Conservation (phyloP, 2,797 vertebrate species). For the Xerus rutilus region DNA sequence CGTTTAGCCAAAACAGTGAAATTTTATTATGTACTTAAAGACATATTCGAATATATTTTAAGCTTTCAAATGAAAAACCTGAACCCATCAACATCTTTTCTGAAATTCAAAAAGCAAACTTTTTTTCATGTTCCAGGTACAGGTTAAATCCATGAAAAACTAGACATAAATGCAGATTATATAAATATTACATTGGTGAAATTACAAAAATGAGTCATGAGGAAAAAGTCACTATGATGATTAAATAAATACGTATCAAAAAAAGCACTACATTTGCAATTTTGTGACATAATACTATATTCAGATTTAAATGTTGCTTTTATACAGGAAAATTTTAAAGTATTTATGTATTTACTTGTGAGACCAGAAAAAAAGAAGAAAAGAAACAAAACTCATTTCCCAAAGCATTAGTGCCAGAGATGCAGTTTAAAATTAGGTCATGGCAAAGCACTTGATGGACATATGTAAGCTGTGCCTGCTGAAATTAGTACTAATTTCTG, state of each 20-base stretch:
- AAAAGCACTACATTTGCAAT: conserved; percentile 44
- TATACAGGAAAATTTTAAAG: neutral
- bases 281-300: neutral
- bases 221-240: neutral
- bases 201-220: conserved; percentile 64
- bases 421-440: conserved; percentile 36
- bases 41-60: conserved; percentile 22
- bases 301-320: conserved; percentile 12
- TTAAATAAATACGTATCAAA: conserved; percentile 24
- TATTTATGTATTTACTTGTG: conserved; percentile 15
- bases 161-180: conserved; percentile 54
- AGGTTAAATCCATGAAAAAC: conserved; percentile 50
- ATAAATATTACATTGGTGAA: conserved; percentile 65
- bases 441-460: neutral
- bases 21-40: neutral
- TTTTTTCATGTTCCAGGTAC: conserved; percentile 34
- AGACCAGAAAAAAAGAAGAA: neutral
- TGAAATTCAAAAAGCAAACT: conserved; percentile 51
- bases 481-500: neutral
- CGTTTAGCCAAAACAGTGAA: conserved; percentile 15
- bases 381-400: neutral
- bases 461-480: neutral
- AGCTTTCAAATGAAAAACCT: conserved; percentile 49
- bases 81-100: conserved; percentile 39
- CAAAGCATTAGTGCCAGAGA: neutral